Evolutionary conservation across 2,113 vertebrate genomes (phyloP), one percentile per base, ranked within the genome.

Genomic region (Gnathonemus echidnorhynchus): DNA sequence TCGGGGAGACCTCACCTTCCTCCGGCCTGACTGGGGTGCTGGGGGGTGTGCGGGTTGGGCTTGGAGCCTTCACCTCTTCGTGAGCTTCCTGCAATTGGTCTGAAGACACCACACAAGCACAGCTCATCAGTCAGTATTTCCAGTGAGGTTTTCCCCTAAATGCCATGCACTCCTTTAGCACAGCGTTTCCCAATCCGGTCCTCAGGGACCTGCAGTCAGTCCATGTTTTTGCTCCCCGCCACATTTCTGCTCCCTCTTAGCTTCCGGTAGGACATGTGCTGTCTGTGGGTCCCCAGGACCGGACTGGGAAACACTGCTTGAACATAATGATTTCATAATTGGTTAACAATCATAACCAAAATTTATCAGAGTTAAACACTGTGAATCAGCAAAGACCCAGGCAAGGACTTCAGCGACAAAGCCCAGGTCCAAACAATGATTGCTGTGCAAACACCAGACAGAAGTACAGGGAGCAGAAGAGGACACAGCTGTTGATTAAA

Each of bases 11-110:
- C 97, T 11, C 97, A 99, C 98, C 98, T 97, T 99, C 98, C 91
- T 98, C 98, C 90, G 95, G 94, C 94, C 96, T 96, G 91, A 97
- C 90, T 0, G 97, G 98, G 19, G 97, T 97, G 88, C 97, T 98
- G 89, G 98, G 97, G 19, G 98, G 98, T 0, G 98, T 98, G 92
- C 95, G 94, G 58, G 96, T 97, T 1, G 94, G 93, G 48, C 96
- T 96, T 66, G 94, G 94, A 87, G 94, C 97, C 89, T 96, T 96
- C 85, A 95, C 92, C 56, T 97, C 96, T 19, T 94, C 92, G 27
- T 97, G 96, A 8, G 88, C 58, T 21, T 98, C 97, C 77, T 93
- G 94, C 17, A 93, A 93, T 35, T 89, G 88, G 90, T 96, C 95
- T 96, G 88, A 85, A 92, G 88, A 80, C 13, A 91, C 31, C 48